Conservation (phyloP, 2,888 invertebrate species). For the Caenorhabditis sp. region DNA sequence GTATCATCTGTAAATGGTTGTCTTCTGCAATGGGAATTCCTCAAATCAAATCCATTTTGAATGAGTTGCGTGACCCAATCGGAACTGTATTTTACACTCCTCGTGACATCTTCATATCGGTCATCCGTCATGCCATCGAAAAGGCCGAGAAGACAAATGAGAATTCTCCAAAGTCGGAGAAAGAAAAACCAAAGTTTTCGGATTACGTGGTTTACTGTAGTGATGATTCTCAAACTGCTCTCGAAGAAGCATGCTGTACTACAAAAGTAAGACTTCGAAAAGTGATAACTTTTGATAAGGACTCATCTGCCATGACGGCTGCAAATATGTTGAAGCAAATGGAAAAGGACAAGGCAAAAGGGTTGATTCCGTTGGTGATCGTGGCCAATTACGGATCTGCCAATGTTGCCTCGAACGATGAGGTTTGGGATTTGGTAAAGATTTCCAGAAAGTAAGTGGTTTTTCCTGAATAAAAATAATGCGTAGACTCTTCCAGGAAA, state of each 20-base stretch:
- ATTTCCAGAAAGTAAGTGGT: constrained; percentile 14
- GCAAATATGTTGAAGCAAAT: constrained; percentile 54
- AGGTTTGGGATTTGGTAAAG: constrained; percentile 45
- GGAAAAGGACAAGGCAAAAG: constrained; percentile 53
- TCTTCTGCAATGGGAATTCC: constrained; percentile 38
- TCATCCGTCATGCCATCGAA: constrained; percentile 36
- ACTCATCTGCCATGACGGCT: constrained; percentile 50
- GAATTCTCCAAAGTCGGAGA: constrained; percentile 17
- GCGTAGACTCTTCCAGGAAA: not conserved
- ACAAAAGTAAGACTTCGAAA: constrained; percentile 47
- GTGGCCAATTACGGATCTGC: constrained; percentile 59
- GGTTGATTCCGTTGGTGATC: constrained; percentile 45
- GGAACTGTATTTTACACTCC: constrained; percentile 50
- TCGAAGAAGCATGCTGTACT: constrained; percentile 56
- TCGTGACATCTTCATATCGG: constrained; percentile 38
- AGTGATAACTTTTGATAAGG: constrained; percentile 44
- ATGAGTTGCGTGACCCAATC: constrained; percentile 33
- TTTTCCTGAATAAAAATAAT: not conserved
- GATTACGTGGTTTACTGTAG: constrained; percentile 59
- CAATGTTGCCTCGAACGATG: constrained; percentile 56
- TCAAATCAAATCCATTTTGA: constrained; percentile 23
- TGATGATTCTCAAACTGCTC: constrained; percentile 47
- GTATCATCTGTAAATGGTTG: constrained; percentile 51
- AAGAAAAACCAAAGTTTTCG: constrained; percentile 2
- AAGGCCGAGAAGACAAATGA: constrained; percentile 11